These are phyloP conservation scores for Spodoptera exigua DNA, from an alignment of 2,888 invertebrate genomes.

Conservation along the genomic window DNA sequence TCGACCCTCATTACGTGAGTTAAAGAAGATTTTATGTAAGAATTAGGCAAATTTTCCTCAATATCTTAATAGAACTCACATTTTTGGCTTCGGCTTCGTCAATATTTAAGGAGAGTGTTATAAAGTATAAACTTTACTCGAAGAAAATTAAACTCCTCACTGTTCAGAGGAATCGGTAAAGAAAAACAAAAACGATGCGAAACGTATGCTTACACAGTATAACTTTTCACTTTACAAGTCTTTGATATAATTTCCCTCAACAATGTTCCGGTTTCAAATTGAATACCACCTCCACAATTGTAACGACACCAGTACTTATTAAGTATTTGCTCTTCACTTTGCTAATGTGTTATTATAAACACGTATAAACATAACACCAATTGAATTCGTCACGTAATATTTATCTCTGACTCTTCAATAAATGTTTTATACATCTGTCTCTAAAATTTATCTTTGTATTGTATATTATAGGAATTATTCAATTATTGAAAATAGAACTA, in stretches of 20 bases:
- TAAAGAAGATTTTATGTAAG: slow-evolving; percentile 34
- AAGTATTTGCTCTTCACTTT: slow-evolving; percentile 3
- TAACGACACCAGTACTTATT: slow-evolving; percentile 11
- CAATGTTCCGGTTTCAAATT: slow-evolving; percentile 56
- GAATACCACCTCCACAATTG: slow-evolving; percentile 31
- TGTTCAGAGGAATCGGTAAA: slow-evolving; percentile 53
- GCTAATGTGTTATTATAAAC: not conserved
- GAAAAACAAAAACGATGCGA: slow-evolving; percentile 61
- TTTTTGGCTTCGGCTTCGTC: slow-evolving; percentile 60
- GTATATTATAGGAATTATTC: too few species aligned
- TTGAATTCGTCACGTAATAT: too few species aligned
- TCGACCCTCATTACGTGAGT: slow-evolving; percentile 45
- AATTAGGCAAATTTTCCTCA: slow-evolving; percentile 51
- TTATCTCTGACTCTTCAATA: too few species aligned
- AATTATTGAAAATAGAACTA: too few species aligned
- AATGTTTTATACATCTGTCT: too few species aligned
- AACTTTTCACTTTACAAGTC: slow-evolving; percentile 63
- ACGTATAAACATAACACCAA: too few species aligned
- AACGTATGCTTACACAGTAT: slow-evolving; percentile 60
- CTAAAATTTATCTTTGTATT: too few species aligned
- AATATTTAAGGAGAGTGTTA: slow-evolving; percentile 61
- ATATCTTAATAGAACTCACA: slow-evolving; percentile 59
- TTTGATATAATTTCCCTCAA: slow-evolving; percentile 45
- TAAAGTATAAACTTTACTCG: slow-evolving; percentile 62
- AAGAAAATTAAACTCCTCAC: slow-evolving; percentile 68